Evolutionary conservation across 2,113 vertebrate genomes (phyloP).

Genomic region (Daphoenositta chrysoptera): DNA sequence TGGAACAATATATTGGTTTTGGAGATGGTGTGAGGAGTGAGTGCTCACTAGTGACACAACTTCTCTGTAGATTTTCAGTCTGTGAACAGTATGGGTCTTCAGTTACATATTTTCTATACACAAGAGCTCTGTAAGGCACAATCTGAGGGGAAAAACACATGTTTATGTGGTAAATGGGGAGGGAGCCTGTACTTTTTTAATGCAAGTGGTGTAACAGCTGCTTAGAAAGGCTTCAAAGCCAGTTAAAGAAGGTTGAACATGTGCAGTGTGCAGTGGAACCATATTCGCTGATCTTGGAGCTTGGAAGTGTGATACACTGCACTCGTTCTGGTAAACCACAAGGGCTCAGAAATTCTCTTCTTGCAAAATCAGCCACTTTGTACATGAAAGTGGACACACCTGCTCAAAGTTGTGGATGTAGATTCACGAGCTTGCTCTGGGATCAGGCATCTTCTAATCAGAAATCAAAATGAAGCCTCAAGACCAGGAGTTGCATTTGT

Average conservation of each 20-base stretch:
- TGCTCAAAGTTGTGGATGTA: not conserved
- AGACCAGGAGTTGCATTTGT: not conserved
- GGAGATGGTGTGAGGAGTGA: not conserved
- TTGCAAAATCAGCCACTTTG: not conserved
- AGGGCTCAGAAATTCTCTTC: not conserved
- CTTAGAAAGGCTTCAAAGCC: not conserved
- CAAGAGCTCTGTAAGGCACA: not conserved
- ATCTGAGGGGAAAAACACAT: not conserved
- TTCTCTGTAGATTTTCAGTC: not conserved
- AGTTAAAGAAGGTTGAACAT: not conserved
- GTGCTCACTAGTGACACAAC: not conserved
- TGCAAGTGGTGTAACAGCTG: not conserved
- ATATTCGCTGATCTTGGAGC: not conserved
- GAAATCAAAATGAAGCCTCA: not conserved
- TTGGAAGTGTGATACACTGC: not conserved
- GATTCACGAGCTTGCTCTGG: not conserved
- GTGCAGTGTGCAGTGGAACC: not conserved
- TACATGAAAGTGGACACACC: not conserved
- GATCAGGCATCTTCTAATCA: not conserved
- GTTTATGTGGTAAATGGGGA: not conserved
- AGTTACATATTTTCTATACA: not conserved
- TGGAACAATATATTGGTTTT: not conserved
- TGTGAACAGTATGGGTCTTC: not conserved
- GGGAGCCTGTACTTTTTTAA: not conserved
- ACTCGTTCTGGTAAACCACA: not conserved